Percentiles rank a stretch among this genome's conserved stretches.
Conservation (phyloP, 2,888 invertebrate genomes). For the Lycophotia porphyrea region DNA sequence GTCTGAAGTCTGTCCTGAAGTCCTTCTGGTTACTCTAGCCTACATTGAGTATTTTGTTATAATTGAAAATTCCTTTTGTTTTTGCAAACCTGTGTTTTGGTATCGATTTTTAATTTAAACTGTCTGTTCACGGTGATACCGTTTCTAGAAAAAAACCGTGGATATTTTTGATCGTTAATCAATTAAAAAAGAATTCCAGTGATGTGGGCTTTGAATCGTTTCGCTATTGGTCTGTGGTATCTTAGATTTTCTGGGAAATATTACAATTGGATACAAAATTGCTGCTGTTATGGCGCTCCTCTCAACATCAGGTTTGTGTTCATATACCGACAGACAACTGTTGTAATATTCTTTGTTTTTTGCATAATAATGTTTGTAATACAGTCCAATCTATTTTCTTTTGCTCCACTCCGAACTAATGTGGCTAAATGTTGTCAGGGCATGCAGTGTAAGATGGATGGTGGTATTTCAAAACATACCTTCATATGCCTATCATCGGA, state of each 20-base stretch:
- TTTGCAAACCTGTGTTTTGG: conserved; percentile 18
- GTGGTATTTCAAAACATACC: background rate
- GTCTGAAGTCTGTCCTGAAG: too few relatives aligned
- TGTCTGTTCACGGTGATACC: background rate
- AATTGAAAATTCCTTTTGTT: conserved; percentile 61
- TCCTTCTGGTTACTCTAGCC: conserved; percentile 17
- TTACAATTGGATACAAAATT: background rate
- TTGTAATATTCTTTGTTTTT: background rate
- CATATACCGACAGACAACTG: background rate
- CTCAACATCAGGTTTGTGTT: background rate
- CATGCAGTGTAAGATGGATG: background rate
- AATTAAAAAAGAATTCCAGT: background rate
- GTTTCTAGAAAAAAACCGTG: background rate
- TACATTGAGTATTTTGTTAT: background rate
- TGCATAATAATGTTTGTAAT: background rate
- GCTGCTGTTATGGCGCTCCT: background rate
- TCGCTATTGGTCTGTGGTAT: too few relatives aligned
- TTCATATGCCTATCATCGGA: background rate
- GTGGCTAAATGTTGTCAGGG: background rate
- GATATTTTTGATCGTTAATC: background rate
- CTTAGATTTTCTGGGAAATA: background rate
- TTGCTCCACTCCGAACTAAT: background rate
- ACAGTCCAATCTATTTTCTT: background rate
- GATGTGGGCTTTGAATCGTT: background rate
- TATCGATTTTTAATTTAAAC: conserved; percentile 14